Evolutionary conservation across 2,888 invertebrate species (phyloP), one percentile per base, ranked within the genome.

Genomic region (Tortricodes alternella): DNA sequence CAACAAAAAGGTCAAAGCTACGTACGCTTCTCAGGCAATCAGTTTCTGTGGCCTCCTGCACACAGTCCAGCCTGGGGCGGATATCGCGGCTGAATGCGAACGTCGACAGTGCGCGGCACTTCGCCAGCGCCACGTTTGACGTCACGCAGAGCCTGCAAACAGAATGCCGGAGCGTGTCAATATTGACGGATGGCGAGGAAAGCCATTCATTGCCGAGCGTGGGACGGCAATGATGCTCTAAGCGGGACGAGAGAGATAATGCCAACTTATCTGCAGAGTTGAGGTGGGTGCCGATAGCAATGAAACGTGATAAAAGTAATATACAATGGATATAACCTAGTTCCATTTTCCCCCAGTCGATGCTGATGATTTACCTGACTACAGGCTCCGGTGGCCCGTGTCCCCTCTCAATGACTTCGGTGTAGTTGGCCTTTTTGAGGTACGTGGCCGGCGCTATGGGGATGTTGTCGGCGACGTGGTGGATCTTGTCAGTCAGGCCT

Each of bases 11-110:
- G 15, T 13, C 58, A 21, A 23, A 15, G 35, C 1, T 24, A 80
- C 88, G 69, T 71, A 91, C 93, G 41, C 92, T 92, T 61, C 92
- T 91, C 70, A 96, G 83, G 74, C 96, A 96, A 24, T 92, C 92
- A 7, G 93, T 92, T 41, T 93, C 91, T 19, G 92, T 92, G 32
- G 92, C 87, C 37, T 95, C 93, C 61, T 92, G 88, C 0, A 95
- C 87, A 73, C 98, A 98, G 71, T 95, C 94, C 43, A 97, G 91
- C 63, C 94, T 93, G 0, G 98, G 98, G 4, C 96, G 91, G 35
- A 96, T 94, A 70, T 96, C 94, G 53, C 96, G 91, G 2, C 96
- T 95, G 78, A 94, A 95, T 0, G 96, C 94, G 23, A 95, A 94
- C 58, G 92, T 92, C 0, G 93, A 91, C 72, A 97, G 92, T 0